Percentiles rank a stretch among this genome's conserved stretches.
Conservation (phyloP, 2,888 invertebrate genomes). For the Eilema griseolum region DNA sequence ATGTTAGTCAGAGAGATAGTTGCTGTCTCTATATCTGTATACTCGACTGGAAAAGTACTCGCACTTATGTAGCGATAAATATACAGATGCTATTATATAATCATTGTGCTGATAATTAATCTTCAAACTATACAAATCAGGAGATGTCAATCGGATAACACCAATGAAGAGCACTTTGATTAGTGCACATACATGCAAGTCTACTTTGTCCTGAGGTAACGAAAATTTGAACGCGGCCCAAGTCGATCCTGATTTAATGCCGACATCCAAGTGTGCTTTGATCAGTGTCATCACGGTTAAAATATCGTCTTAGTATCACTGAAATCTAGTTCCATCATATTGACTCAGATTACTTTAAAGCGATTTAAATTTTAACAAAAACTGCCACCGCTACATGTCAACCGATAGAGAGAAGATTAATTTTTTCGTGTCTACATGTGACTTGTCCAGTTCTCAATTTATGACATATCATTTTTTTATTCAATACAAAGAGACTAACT, state of each 20-base stretch:
- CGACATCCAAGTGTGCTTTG: neutral
- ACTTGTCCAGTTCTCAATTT: neutral
- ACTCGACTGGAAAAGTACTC: neutral
- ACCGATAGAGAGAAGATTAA: neutral
- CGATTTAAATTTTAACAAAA: neutral
- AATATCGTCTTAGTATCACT: neutral
- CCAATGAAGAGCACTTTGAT: neutral
- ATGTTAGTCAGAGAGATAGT: neutral
- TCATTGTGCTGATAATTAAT: too few relatives aligned
- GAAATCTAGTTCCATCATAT: neutral
- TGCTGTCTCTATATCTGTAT: too few relatives aligned
- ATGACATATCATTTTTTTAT: slow-evolving; percentile 2
- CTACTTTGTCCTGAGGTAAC: neutral
- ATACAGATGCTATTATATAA: too few relatives aligned
- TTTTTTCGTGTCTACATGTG: neutral
- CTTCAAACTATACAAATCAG: too few relatives aligned
- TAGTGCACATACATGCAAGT: neutral
- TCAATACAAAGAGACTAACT: neutral
- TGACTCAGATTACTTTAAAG: neutral
- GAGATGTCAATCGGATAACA: too few relatives aligned
- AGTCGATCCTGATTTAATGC: neutral
- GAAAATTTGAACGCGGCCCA: neutral
- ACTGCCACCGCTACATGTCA: neutral
- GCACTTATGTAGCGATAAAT: neutral
- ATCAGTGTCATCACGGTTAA: neutral